Evolutionary conservation across 2,797 vertebrate species (phyloP).

Genomic region (Poeciliopsis paucimaculata): DNA sequence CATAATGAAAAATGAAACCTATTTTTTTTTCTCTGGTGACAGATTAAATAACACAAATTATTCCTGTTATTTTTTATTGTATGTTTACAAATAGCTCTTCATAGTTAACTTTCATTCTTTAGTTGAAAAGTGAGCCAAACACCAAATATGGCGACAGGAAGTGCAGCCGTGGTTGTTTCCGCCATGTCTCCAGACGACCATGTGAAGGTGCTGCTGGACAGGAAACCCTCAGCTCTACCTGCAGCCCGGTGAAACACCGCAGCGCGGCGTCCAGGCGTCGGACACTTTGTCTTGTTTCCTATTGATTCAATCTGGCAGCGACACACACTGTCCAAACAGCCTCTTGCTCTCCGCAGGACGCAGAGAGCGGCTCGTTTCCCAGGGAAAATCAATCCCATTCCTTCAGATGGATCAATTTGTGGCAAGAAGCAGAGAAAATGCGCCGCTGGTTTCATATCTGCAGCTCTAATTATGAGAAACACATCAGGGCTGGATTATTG

Average conservation of each 20-base stretch:
- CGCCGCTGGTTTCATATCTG: constrained; percentile 48
- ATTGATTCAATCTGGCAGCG: constrained; percentile 11
- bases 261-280: constrained; percentile 5
- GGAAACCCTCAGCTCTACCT: constrained; percentile 21
- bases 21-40: background rate
- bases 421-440: constrained; percentile 25
- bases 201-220: constrained; percentile 57
- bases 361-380: constrained; percentile 31
- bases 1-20: background rate
- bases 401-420: constrained; percentile 43
- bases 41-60: background rate
- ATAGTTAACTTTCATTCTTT: background rate
- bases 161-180: constrained; percentile 12
- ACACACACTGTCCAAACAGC: constrained; percentile 12
- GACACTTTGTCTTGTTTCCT: constrained; percentile 10
- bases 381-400: constrained; percentile 39
- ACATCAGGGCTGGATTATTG: constrained; percentile 42
- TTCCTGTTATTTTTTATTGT: background rate
- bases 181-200: constrained; percentile 38
- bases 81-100: background rate
- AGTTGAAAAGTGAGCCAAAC: constrained; percentile 4
- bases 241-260: constrained; percentile 31
- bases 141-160: background rate
- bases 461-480: constrained; percentile 62
- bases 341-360: constrained; percentile 17